Conservation (phyloP, 2,113 vertebrate species). For the Corvus moneduloides region DNA sequence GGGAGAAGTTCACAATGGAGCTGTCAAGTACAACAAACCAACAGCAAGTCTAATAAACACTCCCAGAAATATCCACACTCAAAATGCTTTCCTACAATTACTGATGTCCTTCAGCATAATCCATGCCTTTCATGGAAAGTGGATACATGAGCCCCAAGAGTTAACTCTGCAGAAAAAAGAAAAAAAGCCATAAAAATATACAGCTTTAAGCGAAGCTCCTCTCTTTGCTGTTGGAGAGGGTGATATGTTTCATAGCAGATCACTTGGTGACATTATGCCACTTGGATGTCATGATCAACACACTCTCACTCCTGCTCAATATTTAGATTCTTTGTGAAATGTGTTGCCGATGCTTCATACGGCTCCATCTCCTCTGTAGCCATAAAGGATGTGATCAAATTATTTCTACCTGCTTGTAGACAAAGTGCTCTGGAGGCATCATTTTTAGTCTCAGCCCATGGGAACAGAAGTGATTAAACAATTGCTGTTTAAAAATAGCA, state of each 20-base stretch:
- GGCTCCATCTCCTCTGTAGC: neutral
- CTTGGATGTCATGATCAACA: neutral
- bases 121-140: neutral
- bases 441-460: constrained; percentile 42
- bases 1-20: neutral
- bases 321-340: constrained; percentile 4
- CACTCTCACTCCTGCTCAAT: neutral
- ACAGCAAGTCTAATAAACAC: neutral
- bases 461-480: constrained; percentile 62
- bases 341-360: neutral
- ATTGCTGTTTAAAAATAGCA: constrained; percentile 59
- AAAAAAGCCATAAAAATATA: neutral
- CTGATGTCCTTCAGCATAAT: neutral
- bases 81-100: neutral
- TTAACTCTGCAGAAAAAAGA: neutral
- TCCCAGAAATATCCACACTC: neutral
- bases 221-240: neutral
- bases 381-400: constrained; percentile 16
- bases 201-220: neutral
- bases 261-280: neutral
- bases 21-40: neutral
- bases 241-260: neutral
- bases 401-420: constrained; percentile 46
- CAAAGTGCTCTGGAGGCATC: constrained; percentile 15
- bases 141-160: neutral